Percentiles rank a stretch among this genome's conserved stretches.
Evolutionary conservation across 2,888 invertebrate species (phyloP).

Genomic region (Tiliacea aurago): DNA sequence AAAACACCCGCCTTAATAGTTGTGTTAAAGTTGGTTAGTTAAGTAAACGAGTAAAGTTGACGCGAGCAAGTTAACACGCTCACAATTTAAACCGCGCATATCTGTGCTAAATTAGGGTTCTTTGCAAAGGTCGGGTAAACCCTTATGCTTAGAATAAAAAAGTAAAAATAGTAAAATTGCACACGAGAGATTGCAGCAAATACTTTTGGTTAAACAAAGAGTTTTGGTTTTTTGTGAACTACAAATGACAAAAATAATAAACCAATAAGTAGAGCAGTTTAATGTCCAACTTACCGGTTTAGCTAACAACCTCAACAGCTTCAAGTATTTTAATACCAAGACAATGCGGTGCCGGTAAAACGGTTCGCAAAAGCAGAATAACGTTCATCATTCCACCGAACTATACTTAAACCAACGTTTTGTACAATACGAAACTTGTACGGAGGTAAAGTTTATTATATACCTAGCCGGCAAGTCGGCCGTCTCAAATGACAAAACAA

Average conservation of each 20-base stretch:
- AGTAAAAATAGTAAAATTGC: conserved; percentile 18
- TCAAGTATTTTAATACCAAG: neutral
- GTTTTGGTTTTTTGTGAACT: neutral
- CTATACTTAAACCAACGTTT: conserved; percentile 56
- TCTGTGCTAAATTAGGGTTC: conserved; percentile 60
- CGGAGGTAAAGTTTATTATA: conserved; percentile 67
- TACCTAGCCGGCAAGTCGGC: conserved; percentile 58
- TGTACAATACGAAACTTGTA: conserved; percentile 65
- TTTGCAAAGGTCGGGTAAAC: conserved; percentile 46
- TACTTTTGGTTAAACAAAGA: neutral
- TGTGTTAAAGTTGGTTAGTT: conserved; percentile 56
- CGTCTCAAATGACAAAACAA: conserved; percentile 78
- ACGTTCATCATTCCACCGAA: conserved; percentile 57
- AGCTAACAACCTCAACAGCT: neutral
- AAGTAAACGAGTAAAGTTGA: conserved; percentile 63
- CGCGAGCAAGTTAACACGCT: conserved; percentile 55
- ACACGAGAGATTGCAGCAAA: conserved; percentile 16
- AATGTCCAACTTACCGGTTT: neutral
- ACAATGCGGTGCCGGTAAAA: conserved; percentile 40
- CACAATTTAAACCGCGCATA: conserved; percentile 57
- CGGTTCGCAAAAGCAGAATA: conserved; percentile 51
- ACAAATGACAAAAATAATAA: neutral
- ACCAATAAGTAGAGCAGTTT: no score
- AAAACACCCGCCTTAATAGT: conserved; percentile 43
- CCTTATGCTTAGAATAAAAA: conserved; percentile 44